Evolutionary conservation across 1,140 invertebrate genomes (phyloP).

Genomic region (Parasteatoda tepidariorum): DNA sequence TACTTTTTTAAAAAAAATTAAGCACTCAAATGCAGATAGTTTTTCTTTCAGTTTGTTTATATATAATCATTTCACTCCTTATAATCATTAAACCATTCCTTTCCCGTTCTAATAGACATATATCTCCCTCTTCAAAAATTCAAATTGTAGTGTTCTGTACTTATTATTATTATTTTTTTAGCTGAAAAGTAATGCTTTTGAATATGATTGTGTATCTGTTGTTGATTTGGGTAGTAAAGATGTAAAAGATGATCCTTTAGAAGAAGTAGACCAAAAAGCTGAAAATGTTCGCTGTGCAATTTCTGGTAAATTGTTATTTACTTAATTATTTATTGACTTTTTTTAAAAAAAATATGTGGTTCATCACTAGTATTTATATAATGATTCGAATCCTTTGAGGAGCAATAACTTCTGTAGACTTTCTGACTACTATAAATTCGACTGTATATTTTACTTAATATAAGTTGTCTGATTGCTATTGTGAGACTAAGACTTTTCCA

Average conservation of each 20-base stretch:
- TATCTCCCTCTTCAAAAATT: no score
- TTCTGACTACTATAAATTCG: background rate
- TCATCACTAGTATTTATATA: background rate
- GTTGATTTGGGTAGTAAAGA: slow-evolving; percentile 42
- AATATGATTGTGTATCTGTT: slow-evolving; percentile 46
- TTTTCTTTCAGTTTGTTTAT: no score
- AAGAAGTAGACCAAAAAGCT: slow-evolving; percentile 15
- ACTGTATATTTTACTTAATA: no score
- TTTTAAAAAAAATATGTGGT: background rate
- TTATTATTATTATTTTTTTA: no score
- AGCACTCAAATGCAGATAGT: no score
- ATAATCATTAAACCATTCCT: no score
- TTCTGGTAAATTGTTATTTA: slow-evolving; percentile 71
- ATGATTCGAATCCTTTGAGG: background rate
- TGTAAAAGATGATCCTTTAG: slow-evolving; percentile 4
- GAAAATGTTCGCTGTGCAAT: slow-evolving; percentile 43
- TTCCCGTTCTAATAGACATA: no score
- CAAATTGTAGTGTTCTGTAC: no score
- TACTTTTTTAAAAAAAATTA: no score
- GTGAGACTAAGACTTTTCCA: no score
- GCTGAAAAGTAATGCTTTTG: slow-evolving; percentile 10
- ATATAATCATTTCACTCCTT: no score
- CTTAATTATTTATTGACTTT: slow-evolving; percentile 24
- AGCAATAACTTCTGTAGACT: background rate
- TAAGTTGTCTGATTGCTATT: no score